Percentiles rank a stretch among this genome's conserved stretches.
Evolutionary conservation across 2,888 invertebrate genomes (phyloP).

Genomic region (Spicauda simplicius): DNA sequence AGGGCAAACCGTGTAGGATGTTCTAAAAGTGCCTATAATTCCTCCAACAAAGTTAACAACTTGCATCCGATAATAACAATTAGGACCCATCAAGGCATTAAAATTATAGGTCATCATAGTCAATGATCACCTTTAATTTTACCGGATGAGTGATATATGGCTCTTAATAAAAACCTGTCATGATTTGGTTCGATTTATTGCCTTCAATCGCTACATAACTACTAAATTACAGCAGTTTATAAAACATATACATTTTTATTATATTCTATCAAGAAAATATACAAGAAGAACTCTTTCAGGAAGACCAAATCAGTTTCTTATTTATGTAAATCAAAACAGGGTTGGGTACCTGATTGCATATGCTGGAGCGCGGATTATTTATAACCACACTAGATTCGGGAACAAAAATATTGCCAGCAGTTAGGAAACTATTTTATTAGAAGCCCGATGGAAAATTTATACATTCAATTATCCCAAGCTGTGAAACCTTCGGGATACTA

Average conservation of each 20-base stretch:
- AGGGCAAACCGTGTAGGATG: no score
- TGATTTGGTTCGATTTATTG: no score
- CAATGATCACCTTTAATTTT: no score
- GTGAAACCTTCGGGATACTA: neutral
- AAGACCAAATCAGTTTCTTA: conserved; percentile 14
- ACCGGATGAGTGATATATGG: no score
- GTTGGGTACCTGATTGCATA: conserved; percentile 21
- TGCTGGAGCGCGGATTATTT: conserved; percentile 23
- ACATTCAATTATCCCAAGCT: neutral
- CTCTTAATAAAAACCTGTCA: no score
- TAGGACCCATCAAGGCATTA: no score
- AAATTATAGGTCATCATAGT: no score
- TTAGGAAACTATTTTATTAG: conserved; percentile 12
- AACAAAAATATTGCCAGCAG: conserved; percentile 11
- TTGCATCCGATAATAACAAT: no score
- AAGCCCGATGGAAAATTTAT: conserved; percentile 3
- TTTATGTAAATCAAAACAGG: conserved; percentile 18
- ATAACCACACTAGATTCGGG: neutral
- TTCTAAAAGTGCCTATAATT: no score
- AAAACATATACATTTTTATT: neutral
- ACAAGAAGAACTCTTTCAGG: neutral
- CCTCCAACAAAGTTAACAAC: no score
- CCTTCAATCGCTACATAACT: no score
- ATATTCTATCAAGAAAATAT: neutral
- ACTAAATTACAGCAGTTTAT: no score